Evolutionary conservation across 2,797 vertebrate genomes (phyloP).

Genomic region (Scomberomorus guttatus): DNA sequence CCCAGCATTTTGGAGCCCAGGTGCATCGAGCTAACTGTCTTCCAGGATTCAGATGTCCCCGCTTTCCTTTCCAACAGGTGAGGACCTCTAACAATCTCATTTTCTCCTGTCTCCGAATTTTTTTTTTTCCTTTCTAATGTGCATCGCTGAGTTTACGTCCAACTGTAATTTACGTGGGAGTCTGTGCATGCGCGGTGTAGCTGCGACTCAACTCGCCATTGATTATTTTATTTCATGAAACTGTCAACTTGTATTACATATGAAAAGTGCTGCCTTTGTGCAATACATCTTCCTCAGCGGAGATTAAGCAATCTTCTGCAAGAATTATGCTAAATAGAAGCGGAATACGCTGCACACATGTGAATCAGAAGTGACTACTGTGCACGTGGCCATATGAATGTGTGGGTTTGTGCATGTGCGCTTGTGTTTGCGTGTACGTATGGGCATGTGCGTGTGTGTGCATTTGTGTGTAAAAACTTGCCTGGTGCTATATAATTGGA

Average conservation of each 20-base stretch:
- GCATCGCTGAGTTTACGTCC: constrained; percentile 42
- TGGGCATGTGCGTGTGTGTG: constrained; percentile 35
- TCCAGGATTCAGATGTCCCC: constrained; percentile 25
- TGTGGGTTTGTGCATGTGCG: not conserved
- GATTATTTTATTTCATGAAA: constrained; percentile 67
- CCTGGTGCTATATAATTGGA: constrained; percentile 74
- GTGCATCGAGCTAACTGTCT: constrained; percentile 12
- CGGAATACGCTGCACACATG: constrained; percentile 16
- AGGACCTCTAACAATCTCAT: constrained; percentile 43
- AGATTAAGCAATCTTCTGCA: constrained; percentile 55
- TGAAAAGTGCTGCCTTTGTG: constrained; percentile 31
- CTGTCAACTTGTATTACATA: constrained; percentile 65
- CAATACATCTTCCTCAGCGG: constrained; percentile 61
- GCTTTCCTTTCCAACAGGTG: constrained; percentile 59
- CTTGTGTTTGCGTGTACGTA: not conserved
- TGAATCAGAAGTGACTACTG: not conserved
- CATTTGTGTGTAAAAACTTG: constrained; percentile 38
- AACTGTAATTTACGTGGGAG: constrained; percentile 47
- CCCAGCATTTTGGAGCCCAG: constrained; percentile 24
- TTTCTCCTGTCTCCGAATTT: constrained; percentile 36
- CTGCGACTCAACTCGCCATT: constrained; percentile 52
- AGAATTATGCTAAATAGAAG: constrained; percentile 57
- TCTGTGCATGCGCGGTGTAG: constrained; percentile 41
- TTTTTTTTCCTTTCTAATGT: constrained; percentile 47
- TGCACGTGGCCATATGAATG: not conserved